Evolutionary conservation across 2,888 invertebrate species (phyloP), one percentile per base, ranked within the genome.

Genomic region (Leptogaster cylindrica): DNA sequence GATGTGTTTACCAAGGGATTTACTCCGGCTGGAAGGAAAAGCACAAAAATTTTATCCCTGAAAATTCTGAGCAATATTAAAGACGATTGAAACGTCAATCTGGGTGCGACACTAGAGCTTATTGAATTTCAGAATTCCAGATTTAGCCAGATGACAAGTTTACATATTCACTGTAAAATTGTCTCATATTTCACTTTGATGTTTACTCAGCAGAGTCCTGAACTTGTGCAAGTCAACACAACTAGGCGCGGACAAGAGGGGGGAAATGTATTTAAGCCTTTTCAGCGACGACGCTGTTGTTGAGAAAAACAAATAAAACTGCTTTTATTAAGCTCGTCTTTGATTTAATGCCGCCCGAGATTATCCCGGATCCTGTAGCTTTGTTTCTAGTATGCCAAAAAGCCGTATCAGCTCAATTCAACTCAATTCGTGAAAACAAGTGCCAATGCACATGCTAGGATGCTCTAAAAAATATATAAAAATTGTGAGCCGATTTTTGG

Each of bases 71-170:
- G 36, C 36, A 36, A 36, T 36, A 36, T 36, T 36, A 36, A 36
- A 36, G 36, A 36, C 36, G 7, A 36, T 36, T 36, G 46, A 46
- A 18, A 10, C 46, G 46, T 46, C 46, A 46, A 46, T 46, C 46
- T 18, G 18, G 12, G 18, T 46, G 12, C 46, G 46, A 46, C 46
- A 46, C 46, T 46, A 20, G 3, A 41, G 46, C 46, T 46, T 46
- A 46, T 46, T 46, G 46, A 46, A 46, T 46, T 46, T 46, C 46
- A 46, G 7, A 46, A 46, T 46, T 46, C 20, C 46, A 20, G 46
- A 46, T 46, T 46, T 46, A 36, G 46, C 18, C 46, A 20, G 46
- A 46, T 18, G 46, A 18, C 46, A 46, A 46, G 46, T 46, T 46
- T 46, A 18, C 46, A 20, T 18, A 20, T 18, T 18, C 46, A 18